These are phyloP conservation scores for Quadroppia sp. DNA, from an alignment of 2,888 invertebrate genomes.

Conservation along the genomic window DNA sequence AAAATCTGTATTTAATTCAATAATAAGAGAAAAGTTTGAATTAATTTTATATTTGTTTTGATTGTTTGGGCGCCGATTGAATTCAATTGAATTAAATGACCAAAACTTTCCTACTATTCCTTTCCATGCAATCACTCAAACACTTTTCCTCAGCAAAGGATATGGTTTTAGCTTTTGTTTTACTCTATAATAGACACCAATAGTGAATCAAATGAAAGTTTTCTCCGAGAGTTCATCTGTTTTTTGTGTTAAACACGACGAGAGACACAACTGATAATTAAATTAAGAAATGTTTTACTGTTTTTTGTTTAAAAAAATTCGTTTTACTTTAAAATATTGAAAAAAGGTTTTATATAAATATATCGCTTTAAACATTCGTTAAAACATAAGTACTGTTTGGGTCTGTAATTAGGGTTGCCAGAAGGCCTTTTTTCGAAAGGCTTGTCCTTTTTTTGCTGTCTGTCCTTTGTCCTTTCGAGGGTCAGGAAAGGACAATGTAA, in stretches of 20 bases:
- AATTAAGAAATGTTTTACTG: constrained; percentile 1
- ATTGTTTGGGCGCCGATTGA: not conserved
- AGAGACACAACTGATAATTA: constrained; percentile 17
- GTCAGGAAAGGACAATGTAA: too few relatives aligned
- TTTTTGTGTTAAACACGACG: not conserved
- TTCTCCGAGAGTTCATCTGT: not conserved
- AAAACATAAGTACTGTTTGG: too few relatives aligned
- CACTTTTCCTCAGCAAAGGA: not conserved
- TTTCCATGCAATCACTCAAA: not conserved
- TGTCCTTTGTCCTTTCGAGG: too few relatives aligned
- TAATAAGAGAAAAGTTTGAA: not conserved
- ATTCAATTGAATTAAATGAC: constrained; percentile 13
- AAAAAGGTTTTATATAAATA: too few relatives aligned
- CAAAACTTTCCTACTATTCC: not conserved
- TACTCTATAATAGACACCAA: not conserved
- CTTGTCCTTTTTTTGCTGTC: too few relatives aligned
- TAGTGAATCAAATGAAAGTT: not conserved
- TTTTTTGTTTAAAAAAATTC: not conserved
- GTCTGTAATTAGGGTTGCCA: too few relatives aligned
- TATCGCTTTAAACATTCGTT: too few relatives aligned
- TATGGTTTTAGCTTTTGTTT: not conserved
- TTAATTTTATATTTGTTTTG: not conserved
- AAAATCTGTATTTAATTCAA: not conserved
- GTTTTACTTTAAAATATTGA: too few relatives aligned
- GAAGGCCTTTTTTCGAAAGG: too few relatives aligned